These are phyloP conservation scores for Scleropages formosus DNA, from an alignment of 2,797 vertebrate species.

Conservation along the genomic window DNA sequence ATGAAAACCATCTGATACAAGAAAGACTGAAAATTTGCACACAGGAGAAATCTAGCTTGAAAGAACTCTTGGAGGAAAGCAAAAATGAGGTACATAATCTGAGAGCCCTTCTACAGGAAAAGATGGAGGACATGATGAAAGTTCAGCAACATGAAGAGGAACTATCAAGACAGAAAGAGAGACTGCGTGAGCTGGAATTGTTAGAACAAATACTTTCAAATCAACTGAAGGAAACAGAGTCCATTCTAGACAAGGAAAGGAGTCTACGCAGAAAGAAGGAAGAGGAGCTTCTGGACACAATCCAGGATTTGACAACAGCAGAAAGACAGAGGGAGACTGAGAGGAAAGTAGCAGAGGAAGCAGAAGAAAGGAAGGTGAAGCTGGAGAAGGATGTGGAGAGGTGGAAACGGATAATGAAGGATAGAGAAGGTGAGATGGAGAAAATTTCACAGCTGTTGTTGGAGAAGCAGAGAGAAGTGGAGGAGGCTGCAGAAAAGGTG, in stretches of 20 bases:
- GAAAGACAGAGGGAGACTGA: constrained; percentile 53
- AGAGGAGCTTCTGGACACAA: constrained; percentile 41
- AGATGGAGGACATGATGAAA: constrained; percentile 46
- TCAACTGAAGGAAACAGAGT: constrained; percentile 43
- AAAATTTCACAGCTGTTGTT: not conserved
- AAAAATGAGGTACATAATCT: constrained; percentile 55
- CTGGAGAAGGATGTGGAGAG: constrained; percentile 34
- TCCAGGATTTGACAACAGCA: constrained; percentile 55
- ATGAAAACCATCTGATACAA: constrained; percentile 50
- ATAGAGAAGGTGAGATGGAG: constrained; percentile 40
- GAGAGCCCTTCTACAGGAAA: constrained; percentile 47
- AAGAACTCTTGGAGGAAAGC: constrained; percentile 53
- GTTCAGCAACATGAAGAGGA: constrained; percentile 59
- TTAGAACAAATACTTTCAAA: constrained; percentile 11
- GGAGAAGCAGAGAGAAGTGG: constrained; percentile 7
- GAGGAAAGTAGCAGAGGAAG: constrained; percentile 54
- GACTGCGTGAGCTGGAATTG: constrained; percentile 30
- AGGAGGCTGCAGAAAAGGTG: constrained; percentile 28
- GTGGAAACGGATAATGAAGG: constrained; percentile 36
- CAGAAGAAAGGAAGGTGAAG: constrained; percentile 48
- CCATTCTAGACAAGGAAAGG: constrained; percentile 54
- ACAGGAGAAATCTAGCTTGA: constrained; percentile 57
- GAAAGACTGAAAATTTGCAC: constrained; percentile 47
- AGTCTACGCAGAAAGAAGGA: constrained; percentile 46
- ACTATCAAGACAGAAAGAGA: constrained; percentile 44